phyloP scores from a whole-genome alignment of 2,797 vertebrate species.

The Tragopan temminckii region DNA sequence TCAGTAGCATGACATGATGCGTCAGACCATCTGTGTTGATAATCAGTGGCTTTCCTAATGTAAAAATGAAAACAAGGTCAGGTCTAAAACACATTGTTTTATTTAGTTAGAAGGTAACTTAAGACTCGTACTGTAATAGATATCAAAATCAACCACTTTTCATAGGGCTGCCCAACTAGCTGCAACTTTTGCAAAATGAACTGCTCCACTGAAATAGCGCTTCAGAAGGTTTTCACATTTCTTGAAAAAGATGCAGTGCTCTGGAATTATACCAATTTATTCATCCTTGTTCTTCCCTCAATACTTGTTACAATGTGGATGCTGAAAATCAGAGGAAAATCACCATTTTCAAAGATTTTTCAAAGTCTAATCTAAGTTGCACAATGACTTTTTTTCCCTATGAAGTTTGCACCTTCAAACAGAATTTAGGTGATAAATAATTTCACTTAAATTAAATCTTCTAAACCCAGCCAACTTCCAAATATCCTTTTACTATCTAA shows the following conservation, averaged over 20 bases:
- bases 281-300: neutral
- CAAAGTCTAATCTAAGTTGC: slow-evolving; percentile 4
- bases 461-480: neutral
- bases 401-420: neutral
- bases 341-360: neutral
- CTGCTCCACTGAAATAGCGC: neutral
- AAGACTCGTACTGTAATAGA: neutral
- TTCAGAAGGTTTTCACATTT: neutral
- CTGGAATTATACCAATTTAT: neutral
- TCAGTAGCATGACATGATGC: slow-evolving; percentile 45
- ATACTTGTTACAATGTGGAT: neutral
- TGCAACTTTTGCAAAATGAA: neutral
- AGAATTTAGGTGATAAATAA: neutral
- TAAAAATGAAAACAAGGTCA: slow-evolving; percentile 56
- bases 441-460: neutral
- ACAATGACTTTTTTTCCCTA: neutral
- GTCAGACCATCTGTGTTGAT: slow-evolving; percentile 68
- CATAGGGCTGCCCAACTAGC: neutral
- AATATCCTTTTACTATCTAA: neutral
- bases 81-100: slow-evolving; percentile 26
- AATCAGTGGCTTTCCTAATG: slow-evolving; percentile 38
- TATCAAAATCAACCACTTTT: slow-evolving; percentile 16
- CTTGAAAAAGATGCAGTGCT: neutral
- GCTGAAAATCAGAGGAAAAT: neutral
- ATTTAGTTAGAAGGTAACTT: slow-evolving; percentile 24